Evolutionary conservation across 2,888 invertebrate species (phyloP), one percentile per base, ranked within the genome.

Genomic region (Archaeoteleia sp.): DNA sequence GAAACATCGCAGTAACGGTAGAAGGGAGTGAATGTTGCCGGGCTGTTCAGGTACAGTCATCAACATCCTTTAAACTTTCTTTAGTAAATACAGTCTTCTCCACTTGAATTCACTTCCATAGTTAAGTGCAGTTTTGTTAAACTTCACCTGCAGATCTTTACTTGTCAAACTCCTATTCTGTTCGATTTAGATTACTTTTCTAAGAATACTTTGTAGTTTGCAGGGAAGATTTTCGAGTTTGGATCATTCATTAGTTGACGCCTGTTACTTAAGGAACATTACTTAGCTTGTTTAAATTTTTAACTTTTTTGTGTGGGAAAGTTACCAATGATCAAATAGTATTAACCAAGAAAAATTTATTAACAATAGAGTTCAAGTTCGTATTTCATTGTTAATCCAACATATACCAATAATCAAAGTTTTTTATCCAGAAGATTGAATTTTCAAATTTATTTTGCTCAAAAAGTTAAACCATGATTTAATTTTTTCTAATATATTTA

Each of bases 131-230:
- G 55, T 67, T 60, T 49, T 49, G 55, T 55, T 60, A 42, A 60
- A 67, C 66, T 67, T 67, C 60, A 32, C 54, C 39, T 48, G 42
- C 54, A 55, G 60, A 49, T 60, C 48, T 54, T 66, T 66, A 60
- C 48, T 53, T 58, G 55, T 49, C 55, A 65, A 58, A 40, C 49
- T 46, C 34, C 43, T 39, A 66, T 54, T 63, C 55, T n/a, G 42
- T 67, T 58, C 63, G 67, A 77, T 74, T 76, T 75, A 73, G 70
- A 77, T 77, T 77, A 71, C 76, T 73, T 57, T 66, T 54, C 62
- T 60, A 51, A 69, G 71, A 71, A 77, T 78, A 75, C 78, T 74
- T 77, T 68, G 67, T 34, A 66, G 45, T 58, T 58, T 35, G 25
- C 20, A 13, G 13, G 32, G 43, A 34, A 57, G 55, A 40, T 39